These are phyloP conservation scores for Sorex maritimensis DNA, from an alignment of 2,797 vertebrate species.

Conservation along the genomic window DNA sequence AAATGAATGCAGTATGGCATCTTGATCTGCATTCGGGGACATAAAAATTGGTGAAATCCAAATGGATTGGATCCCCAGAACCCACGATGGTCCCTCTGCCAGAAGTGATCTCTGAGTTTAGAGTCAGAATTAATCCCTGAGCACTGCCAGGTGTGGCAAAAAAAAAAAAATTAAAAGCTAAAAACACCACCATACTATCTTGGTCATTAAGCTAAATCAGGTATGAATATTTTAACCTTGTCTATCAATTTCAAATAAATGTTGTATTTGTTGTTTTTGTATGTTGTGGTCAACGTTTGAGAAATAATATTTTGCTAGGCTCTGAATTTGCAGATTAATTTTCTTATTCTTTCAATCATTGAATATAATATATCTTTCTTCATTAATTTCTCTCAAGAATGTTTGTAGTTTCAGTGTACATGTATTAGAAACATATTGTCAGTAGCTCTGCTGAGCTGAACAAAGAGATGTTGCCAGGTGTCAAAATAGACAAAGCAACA, in stretches of 20 bases:
- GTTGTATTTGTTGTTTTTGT: background rate
- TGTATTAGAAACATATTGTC: background rate
- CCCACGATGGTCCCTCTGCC: too few species aligned
- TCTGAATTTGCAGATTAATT: background rate
- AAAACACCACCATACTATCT: background rate
- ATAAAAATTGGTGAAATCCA: background rate
- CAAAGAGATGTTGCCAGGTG: background rate
- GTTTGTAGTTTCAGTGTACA: background rate
- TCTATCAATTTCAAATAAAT: background rate
- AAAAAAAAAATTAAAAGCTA: too few species aligned
- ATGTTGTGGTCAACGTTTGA: background rate
- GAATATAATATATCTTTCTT: background rate
- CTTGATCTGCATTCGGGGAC: background rate
- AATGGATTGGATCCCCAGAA: background rate
- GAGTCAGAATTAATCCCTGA: too few species aligned
- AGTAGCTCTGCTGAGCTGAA: background rate
- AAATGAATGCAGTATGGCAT: background rate
- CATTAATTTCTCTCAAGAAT: constrained; percentile 20
- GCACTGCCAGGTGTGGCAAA: too few species aligned
- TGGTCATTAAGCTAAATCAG: background rate
- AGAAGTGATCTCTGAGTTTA: too few species aligned
- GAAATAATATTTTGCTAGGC: background rate
- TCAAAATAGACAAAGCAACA: background rate
- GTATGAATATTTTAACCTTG: background rate
- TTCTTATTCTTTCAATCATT: background rate